Evolutionary conservation across 2,888 invertebrate species (phyloP), one percentile per base, ranked within the genome.

Genomic region (Chrysopilus asiliformis): DNA sequence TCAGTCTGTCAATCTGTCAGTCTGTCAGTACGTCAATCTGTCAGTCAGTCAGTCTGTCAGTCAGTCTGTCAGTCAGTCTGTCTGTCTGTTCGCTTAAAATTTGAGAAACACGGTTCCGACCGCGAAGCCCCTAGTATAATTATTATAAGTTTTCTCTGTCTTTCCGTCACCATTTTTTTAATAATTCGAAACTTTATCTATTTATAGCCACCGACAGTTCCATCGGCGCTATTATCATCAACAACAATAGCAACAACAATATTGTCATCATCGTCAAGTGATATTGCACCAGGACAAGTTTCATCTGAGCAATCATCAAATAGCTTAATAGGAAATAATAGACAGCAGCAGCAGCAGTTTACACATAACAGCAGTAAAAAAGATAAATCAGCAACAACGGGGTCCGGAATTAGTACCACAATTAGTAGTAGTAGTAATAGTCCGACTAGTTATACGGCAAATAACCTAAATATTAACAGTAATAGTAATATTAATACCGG

Each of bases 311-410:
- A n/a, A n/a, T n/a, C n/a, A n/a, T n/a, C n/a, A 25, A 42, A 40
- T 27, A 43, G 28, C 36, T 39, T 26, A 27, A 42, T 22, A 36
- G 39, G 41, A 43, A 58, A 50, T 50, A 53, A 53, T 45, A 53
- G 52, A 47, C 65, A 61, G 57, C 55, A 60, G 50, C 64, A 60
- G 55, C 47, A 51, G 20, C 36, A 36, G 27, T 18, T 15, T 16
- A 6, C 10, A 16, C 13, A 19, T 33, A n/a, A n/a, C n/a, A n/a
- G n/a, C 49, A 43, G 43, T 47, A 40, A 41, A 45, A 45, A 34
- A 45, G 34, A 45, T 22, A 7, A 45, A 45, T 41, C 50, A 32
- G 31, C 47, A 14, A 42, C 45, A 40, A 43, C 47, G 34, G 47
- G 48, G 16, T 45, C 50, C 32, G 33, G 47, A 39, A 36, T 38